phyloP scores from a whole-genome alignment of 2,113 vertebrate genomes.

The Hyperopisus bebe region DNA sequence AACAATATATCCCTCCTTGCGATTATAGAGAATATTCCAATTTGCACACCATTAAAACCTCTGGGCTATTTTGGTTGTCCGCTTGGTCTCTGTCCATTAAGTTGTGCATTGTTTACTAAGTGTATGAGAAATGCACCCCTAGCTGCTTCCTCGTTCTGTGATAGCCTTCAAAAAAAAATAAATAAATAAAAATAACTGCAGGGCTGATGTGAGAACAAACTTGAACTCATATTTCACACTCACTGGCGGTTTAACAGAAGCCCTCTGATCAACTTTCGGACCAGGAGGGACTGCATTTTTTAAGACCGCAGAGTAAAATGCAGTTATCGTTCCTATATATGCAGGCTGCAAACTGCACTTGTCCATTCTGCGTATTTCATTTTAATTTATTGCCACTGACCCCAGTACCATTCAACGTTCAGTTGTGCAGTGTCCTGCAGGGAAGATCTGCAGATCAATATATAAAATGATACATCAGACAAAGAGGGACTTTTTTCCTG shows the following conservation, averaged over 20 bases:
- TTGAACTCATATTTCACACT: slow-evolving; percentile 3
- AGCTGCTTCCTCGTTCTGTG: background rate
- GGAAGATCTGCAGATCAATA: background rate
- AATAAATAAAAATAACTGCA: background rate
- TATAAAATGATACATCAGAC: background rate
- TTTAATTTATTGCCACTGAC: background rate
- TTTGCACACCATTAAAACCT: slow-evolving; percentile 22
- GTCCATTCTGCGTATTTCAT: background rate
- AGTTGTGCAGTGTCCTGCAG: background rate
- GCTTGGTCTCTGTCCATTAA: slow-evolving; percentile 3
- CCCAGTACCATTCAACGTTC: background rate
- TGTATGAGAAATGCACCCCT: slow-evolving; percentile 5
- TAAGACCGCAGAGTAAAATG: background rate
- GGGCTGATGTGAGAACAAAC: background rate
- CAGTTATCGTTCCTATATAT: background rate
- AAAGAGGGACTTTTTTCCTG: background rate
- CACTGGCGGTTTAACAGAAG: background rate
- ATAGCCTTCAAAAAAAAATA: background rate
- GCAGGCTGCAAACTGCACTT: background rate
- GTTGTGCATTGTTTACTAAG: slow-evolving; percentile 2
- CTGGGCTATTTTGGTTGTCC: slow-evolving; percentile 16
- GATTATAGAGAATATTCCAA: slow-evolving; percentile 15
- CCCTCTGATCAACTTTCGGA: background rate
- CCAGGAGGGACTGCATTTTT: background rate
- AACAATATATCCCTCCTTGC: background rate